These are phyloP conservation scores for Carterocephalus palaemon DNA, from an alignment of 2,888 invertebrate species.

Conservation along the genomic window DNA sequence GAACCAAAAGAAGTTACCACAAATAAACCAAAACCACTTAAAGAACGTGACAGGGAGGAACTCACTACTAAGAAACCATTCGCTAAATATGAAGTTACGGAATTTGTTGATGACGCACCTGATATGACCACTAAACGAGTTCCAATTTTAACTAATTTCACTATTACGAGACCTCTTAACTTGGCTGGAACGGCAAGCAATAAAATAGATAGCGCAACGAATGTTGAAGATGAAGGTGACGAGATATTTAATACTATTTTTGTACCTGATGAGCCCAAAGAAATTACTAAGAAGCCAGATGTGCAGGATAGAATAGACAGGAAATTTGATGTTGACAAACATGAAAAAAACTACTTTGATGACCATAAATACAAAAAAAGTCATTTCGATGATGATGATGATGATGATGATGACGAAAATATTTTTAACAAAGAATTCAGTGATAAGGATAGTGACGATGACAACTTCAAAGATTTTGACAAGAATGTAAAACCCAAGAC, in stretches of 20 bases:
- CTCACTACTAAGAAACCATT: conserved; percentile 10
- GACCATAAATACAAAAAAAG: too few relatives aligned
- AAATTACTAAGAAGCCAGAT: background rate
- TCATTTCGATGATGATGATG: background rate
- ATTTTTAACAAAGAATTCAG: too few relatives aligned
- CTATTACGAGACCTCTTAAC: conserved; percentile 14
- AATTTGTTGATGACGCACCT: conserved; percentile 13
- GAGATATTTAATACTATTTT: conserved; percentile 18
- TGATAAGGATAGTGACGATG: conserved; percentile 2
- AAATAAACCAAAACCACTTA: background rate
- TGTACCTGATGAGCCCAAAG: conserved; percentile 1
- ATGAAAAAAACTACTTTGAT: background rate
- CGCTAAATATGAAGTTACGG: conserved; percentile 21
- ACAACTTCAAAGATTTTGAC: background rate
- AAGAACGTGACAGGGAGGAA: conserved; percentile 7
- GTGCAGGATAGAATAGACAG: background rate
- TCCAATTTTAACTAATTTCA: conserved; percentile 12
- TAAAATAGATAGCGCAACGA: background rate
- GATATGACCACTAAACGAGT: conserved; percentile 1
- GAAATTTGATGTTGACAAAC: background rate
- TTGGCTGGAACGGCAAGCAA: conserved; percentile 7
- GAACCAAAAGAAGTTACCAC: background rate
- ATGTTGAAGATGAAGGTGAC: conserved; percentile 13
- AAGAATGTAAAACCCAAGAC: background rate
- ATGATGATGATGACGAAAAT: too few relatives aligned